Base-by-base conservation (phyloP, 2,888 invertebrate genomes). In the Sinelater perroti region DNA sequence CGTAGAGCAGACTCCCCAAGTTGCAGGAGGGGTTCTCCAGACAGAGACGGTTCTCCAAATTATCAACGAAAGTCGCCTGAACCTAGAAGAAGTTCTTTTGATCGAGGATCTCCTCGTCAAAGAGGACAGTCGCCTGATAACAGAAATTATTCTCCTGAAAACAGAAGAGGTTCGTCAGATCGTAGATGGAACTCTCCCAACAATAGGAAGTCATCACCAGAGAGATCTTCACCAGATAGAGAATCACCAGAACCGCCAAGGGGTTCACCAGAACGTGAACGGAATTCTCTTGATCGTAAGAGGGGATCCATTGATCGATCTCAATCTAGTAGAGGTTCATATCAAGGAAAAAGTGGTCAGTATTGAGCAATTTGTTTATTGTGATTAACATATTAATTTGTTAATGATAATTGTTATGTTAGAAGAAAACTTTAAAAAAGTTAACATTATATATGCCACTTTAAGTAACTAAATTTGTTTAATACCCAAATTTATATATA, bases 41-140 rank as follows among this genome's bases (percentile, higher is more conserved):
- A 47, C 21, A 28, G 56, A 36, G 31, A 51, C 11, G 33, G 57
- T 8, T 61, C 64, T 4, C 60, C 61, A 26, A 57, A 64, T 21
- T 26, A 30, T 5, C 52, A 57, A 26, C 42, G 28, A 18, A 36
- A 50, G 6, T 62, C 64, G 4, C 65, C 65, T 1, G 60, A 60
- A 7, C 46, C 60, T 31, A 57, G 33, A 44, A 62, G 49, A 21
- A 55, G 47, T 42, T 60, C 56, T 11, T 42, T 62, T 8, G 61
- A 60, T 11, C 47, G 45, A 30, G 61, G 55, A 20, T 61, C 63
- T 1, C 63, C 67, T 10, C 18, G 28, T 51, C 55, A 40, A 58
- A 10, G 36, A 26, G 28, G 54, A 18, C 53, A 54, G 3, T 61
- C 65, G n/a, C 63, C 60, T 8, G 63, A 63, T 16, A n/a, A 38